Evolutionary conservation across 2,888 invertebrate genomes (phyloP), one percentile per base, ranked within the genome.

Genomic region (Netelia fuscicornis): DNA sequence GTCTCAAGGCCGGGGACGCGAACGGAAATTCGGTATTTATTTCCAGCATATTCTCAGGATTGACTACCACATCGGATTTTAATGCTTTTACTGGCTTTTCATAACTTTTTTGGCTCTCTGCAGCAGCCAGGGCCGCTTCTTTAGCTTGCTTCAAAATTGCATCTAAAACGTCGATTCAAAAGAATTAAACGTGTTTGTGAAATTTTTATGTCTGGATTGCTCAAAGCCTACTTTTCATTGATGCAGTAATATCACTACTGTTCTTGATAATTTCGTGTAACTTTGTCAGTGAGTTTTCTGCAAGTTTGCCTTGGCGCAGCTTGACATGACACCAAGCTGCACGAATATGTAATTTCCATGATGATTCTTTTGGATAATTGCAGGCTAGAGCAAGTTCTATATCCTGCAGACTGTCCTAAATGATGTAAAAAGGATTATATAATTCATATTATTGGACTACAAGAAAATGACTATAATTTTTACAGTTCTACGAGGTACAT

Each of bases 331-430:
- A 97, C 88, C 96, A 95, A 0, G 95, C 96, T 88, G 95, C 94
- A 30, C 97, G 95, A 20, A 96, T 92, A 75, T 95, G 94, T 77
- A 98, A 93, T 93, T 97, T 98, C 89, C 96, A 95, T 44, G 94
- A 94, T 71, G 96, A 94, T 80, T 95, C 95, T 56, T 93, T 90
- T 0, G 97, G 96, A 91, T 97, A 97, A 10, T 95, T 95, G 86
- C 95, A 94, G 54, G 95, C 92, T 11, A 96, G 92, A 0, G 96
- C 96, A 72, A 95, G 89, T 25, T 95, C 94, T 44, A 96, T 95
- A 92, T 97, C 97, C 83, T 94, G 93, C 37, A 97, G 89, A 88
- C 96, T 96, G 70, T 96, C 96, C 95, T 96, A 80, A 42, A 74
- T 37, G 37, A 37, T 1, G 5, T 37, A 23, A 65, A 20, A 20